phyloP scores from a whole-genome alignment of 1,140 invertebrate genomes.

The Platyura marginata region DNA sequence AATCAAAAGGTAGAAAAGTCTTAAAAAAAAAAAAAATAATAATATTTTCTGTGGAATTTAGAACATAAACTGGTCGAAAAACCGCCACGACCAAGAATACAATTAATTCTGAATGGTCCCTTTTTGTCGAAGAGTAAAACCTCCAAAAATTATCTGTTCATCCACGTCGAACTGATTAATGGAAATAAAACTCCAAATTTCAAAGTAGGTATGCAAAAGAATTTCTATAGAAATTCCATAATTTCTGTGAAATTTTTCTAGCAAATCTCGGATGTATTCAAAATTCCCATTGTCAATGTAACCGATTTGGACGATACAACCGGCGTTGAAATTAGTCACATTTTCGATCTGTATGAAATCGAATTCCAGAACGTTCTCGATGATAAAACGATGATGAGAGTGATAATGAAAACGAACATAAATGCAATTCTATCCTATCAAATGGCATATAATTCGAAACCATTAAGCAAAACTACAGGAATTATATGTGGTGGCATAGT shows the following conservation, averaged over 20 bases:
- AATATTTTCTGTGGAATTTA: too few species aligned
- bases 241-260: too few species aligned
- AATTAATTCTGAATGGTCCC: too few species aligned
- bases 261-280: neutral
- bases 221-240: too few species aligned
- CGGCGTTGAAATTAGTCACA: constrained; percentile 22
- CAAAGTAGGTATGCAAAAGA: too few species aligned
- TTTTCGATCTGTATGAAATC: constrained; percentile 24
- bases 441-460: constrained; percentile 37
- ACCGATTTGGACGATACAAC: constrained; percentile 30
- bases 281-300: constrained; percentile 6
- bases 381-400: constrained; percentile 11
- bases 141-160: neutral
- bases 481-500: constrained; percentile 53
- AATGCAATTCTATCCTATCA: constrained; percentile 35
- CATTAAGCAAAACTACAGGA: constrained; percentile 42
- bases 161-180: neutral
- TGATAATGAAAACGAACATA: constrained; percentile 31
- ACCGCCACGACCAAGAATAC: too few species aligned
- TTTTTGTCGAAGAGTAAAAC: too few species aligned
- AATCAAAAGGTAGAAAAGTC: neutral
- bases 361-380: constrained; percentile 10
- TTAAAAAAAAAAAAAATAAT: too few species aligned
- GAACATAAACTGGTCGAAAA: too few species aligned
- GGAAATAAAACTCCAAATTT: too few species aligned